phyloP scores from a whole-genome alignment of 2,888 invertebrate genomes.

The Cephus nigrinus region DNA sequence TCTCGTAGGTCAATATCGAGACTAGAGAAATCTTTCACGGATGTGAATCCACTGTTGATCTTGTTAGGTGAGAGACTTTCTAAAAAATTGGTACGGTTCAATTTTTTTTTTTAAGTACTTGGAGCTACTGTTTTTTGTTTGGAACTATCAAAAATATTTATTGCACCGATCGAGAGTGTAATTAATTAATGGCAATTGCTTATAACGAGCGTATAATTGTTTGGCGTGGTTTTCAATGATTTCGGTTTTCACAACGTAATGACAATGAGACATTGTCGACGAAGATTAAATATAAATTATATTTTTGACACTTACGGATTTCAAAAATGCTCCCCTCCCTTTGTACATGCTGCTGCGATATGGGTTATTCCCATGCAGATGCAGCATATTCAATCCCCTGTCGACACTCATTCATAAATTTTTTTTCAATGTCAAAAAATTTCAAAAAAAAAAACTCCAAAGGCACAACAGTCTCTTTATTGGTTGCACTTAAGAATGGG shows the following conservation, averaged over 20 bases:
- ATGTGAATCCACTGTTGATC: not conserved
- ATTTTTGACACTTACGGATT: constrained; percentile 41
- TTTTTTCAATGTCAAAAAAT: not conserved
- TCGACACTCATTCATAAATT: constrained; percentile 49
- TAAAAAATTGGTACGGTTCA: not conserved
- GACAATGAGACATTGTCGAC: too few species aligned
- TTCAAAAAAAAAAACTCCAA: not conserved
- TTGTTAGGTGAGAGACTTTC: not conserved
- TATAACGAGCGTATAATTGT: not conserved
- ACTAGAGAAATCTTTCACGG: not conserved
- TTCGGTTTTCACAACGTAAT: too few species aligned
- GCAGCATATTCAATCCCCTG: constrained; percentile 43
- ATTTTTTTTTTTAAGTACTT: not conserved
- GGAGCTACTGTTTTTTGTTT: not conserved
- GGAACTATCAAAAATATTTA: not conserved
- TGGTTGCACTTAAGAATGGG: not conserved
- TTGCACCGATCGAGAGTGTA: not conserved
- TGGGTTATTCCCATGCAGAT: constrained; percentile 35
- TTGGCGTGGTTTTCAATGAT: too few species aligned
- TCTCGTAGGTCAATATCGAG: not conserved
- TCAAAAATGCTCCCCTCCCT: constrained; percentile 39
- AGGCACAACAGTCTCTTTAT: not conserved
- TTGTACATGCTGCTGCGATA: constrained; percentile 27
- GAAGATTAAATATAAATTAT: not conserved
- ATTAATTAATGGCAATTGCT: not conserved